Evolutionary conservation across 2,888 invertebrate genomes (phyloP), one percentile per base, ranked within the genome.

Genomic region (Magallana nippona): DNA sequence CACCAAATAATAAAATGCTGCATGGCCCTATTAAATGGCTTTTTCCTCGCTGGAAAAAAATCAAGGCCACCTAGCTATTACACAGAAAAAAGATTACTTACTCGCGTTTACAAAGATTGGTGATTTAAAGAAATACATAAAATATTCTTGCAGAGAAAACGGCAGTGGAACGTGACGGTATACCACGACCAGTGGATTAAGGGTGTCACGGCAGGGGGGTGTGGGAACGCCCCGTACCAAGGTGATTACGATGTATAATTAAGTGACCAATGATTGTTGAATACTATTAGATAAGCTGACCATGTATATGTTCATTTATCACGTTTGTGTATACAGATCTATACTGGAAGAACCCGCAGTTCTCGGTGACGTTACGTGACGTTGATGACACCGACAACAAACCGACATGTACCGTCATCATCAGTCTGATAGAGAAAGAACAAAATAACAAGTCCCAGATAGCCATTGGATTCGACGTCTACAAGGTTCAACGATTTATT

Each of bases 111-210:
- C 44, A 44, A 44, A 44, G 44, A 44, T 5, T 44, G 44, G 44
- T 44, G 44, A 44, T 44, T 44, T 44, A 44, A 44, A 8, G 8
- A 44, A 44, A 71, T 15, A 22, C 22, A 1, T 15, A 22, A 19
- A 13, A 63, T 71, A 2, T 62, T 63, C 79, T 87, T 88, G 56
- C 86, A 91, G 91, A 85, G 84, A 22, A 91, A 90, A 79, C 86
- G 88, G 19, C 86, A 89, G 62, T 99, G 99, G 99, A 97, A 97
- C 94, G 97, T 97, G 96, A 97, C 97, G 5, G 97, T 97, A 84
- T 98, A 96, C 92, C 98, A 98, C 93, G 98, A 98, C 2, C 97
- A 97, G 92, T 99, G 99, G 99, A 96, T 97, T 11, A 95, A 96
- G 91, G 97, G 97, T 89, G 97, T 97, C 1, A 98, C 98, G 0